Percentiles rank a stretch among this genome's conserved stretches.
phyloP scores from a whole-genome alignment of 2,113 vertebrate species.

The Odocoileus hemionus region DNA sequence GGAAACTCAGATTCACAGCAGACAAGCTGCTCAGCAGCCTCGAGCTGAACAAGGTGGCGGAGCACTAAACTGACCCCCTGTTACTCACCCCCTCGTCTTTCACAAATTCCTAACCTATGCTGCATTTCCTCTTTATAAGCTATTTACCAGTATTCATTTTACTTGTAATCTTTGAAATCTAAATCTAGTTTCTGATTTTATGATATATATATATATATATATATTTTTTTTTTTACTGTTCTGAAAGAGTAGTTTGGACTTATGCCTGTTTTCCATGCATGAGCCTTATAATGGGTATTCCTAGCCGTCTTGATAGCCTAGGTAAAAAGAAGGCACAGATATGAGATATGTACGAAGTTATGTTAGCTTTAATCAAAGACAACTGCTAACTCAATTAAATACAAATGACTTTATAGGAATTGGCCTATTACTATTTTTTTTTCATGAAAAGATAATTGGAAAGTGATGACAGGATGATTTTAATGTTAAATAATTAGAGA shows the following conservation, averaged over 20 bases:
- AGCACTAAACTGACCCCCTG: neutral
- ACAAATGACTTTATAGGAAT: conserved; percentile 45
- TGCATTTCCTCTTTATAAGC: neutral
- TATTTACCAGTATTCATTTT: neutral
- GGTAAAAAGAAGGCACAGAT: neutral
- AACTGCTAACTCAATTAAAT: conserved; percentile 58
- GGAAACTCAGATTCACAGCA: neutral
- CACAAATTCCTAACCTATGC: neutral
- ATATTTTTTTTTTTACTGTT: neutral
- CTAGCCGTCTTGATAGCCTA: neutral
- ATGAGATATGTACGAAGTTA: neutral
- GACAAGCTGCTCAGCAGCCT: neutral
- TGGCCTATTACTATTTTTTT: conserved; percentile 58
- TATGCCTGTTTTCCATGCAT: neutral
- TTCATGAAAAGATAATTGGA: conserved; percentile 51
- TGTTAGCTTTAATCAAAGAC: conserved; percentile 37
- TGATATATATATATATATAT: neutral
- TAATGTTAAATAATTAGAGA: conserved; percentile 59
- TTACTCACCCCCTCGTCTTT: neutral
- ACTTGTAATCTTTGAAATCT: neutral
- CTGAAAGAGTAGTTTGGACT: neutral
- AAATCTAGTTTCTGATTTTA: neutral
- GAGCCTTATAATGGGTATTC: neutral
- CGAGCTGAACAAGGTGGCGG: no score
- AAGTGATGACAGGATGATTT: conserved; percentile 51